Conservation (phyloP, 2,797 vertebrate genomes). For the Phataginus tetradactyla region DNA sequence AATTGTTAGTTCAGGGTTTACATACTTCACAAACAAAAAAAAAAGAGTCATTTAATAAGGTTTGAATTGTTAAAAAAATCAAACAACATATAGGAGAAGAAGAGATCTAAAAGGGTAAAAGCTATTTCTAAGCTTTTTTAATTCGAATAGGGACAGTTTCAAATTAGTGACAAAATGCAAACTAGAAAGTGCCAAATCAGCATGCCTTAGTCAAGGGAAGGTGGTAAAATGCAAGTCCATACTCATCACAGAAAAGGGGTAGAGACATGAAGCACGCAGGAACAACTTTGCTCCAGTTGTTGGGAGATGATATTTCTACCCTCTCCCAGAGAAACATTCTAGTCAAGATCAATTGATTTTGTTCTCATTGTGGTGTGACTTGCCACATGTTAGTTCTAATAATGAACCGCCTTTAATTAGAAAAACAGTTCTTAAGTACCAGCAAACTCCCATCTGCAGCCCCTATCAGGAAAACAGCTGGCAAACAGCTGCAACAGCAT, state of each 20-base stretch:
- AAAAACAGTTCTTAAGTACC: slow-evolving; percentile 68
- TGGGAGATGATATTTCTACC: background rate
- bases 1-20: background rate
- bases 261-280: background rate
- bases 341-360: slow-evolving; percentile 35
- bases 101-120: background rate
- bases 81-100: background rate
- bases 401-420: slow-evolving; percentile 70
- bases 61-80: slow-evolving; percentile 1
- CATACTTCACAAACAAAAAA: background rate
- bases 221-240: background rate
- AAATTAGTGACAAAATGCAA: background rate
- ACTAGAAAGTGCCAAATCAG: background rate
- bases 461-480: slow-evolving; percentile 71
- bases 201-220: background rate
- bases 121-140: background rate
- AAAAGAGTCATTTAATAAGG: background rate
- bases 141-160: background rate
- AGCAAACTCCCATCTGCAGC: slow-evolving; percentile 59
- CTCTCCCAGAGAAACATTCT: background rate
- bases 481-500: slow-evolving; percentile 63
- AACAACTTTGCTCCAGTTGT: background rate
- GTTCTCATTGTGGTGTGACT: slow-evolving; percentile 66
- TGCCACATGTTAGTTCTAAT: slow-evolving; percentile 70
- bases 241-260: background rate